A percentile compares a stretch with the other conserved stretches of the same genome.
These are phyloP conservation scores for Tetrao urogallus DNA, from an alignment of 2,113 vertebrate species.

Conservation along the genomic window DNA sequence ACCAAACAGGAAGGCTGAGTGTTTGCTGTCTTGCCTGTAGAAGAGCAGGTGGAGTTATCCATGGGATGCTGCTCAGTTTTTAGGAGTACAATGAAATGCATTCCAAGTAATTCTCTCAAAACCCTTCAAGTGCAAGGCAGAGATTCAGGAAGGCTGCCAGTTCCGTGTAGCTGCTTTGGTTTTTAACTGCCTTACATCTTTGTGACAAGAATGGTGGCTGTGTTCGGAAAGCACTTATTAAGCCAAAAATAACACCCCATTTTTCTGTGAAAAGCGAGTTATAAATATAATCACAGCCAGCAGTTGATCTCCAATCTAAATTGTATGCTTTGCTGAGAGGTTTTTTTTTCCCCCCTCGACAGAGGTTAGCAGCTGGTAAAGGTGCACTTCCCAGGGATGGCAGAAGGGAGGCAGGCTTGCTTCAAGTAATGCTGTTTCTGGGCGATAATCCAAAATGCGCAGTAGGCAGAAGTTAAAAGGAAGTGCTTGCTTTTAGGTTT, in stretches of 20 bases:
- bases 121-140: not conserved
- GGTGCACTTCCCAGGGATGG: conserved; percentile 74
- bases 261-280: conserved; percentile 62
- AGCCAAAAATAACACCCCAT: conserved; percentile 74
- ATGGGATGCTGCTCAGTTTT: not conserved
- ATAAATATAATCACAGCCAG: conserved; percentile 64
- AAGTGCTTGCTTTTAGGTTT: conserved; percentile 99
- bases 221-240: conserved; percentile 65
- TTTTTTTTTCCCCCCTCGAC: not conserved
- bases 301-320: conserved; percentile 69
- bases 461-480: conserved; percentile 92
- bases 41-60: not conserved
- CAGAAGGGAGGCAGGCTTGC: conserved; percentile 95
- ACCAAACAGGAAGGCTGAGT: not conserved
- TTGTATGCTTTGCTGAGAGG: conserved; percentile 59
- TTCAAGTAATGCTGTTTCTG: conserved; percentile 86
- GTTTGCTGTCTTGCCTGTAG: not conserved
- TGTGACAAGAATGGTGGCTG: conserved; percentile 28
- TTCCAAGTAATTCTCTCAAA: not conserved
- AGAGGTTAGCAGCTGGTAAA: conserved; percentile 62
- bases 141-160: not conserved
- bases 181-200: conserved; percentile 74
- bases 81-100: not conserved
- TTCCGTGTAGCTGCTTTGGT: not conserved
- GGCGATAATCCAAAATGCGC: conserved; percentile 84